These are phyloP conservation scores for Leptinotarsa juncta DNA, from an alignment of 2,888 invertebrate genomes.

Conservation along the genomic window DNA sequence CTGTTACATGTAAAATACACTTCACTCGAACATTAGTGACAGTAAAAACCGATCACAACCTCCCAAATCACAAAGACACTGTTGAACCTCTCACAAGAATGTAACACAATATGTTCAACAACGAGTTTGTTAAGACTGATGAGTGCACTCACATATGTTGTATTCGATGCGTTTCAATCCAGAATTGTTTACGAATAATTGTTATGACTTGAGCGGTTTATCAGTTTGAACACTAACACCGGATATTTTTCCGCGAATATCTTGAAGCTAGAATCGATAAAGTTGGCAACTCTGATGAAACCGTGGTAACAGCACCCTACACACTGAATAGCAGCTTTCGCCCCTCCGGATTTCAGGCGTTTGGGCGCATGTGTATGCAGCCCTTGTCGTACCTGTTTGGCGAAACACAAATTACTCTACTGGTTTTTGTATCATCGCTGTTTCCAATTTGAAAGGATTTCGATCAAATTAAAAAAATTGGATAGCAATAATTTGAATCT, in stretches of 20 bases:
- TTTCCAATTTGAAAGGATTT: slow-evolving; percentile 34
- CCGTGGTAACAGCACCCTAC: slow-evolving; percentile 59
- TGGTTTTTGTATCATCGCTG: slow-evolving; percentile 42
- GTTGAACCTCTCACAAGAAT: background rate
- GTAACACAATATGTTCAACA: slow-evolving; percentile 6
- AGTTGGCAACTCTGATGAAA: slow-evolving; percentile 54
- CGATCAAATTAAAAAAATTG: slow-evolving; percentile 39
- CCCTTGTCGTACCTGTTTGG: slow-evolving; percentile 55
- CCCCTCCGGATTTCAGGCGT: slow-evolving; percentile 57
- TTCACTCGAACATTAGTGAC: slow-evolving; percentile 5
- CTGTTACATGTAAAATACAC: background rate
- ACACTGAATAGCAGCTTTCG: slow-evolving; percentile 60
- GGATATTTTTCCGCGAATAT: slow-evolving; percentile 21
- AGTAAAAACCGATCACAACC: background rate
- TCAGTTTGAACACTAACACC: slow-evolving; percentile 10
- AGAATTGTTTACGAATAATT: background rate
- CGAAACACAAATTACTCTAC: slow-evolving; percentile 48
- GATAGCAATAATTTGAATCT: slow-evolving; percentile 12
- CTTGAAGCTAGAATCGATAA: slow-evolving; percentile 51
- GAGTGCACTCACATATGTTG: background rate
- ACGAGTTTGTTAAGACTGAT: background rate
- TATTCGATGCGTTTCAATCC: background rate
- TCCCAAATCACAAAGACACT: slow-evolving; percentile 4
- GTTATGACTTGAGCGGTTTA: background rate
- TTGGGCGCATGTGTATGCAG: slow-evolving; percentile 54